phyloP scores from a whole-genome alignment of 1,140 invertebrate species.

The Lethocerus indicus region DNA sequence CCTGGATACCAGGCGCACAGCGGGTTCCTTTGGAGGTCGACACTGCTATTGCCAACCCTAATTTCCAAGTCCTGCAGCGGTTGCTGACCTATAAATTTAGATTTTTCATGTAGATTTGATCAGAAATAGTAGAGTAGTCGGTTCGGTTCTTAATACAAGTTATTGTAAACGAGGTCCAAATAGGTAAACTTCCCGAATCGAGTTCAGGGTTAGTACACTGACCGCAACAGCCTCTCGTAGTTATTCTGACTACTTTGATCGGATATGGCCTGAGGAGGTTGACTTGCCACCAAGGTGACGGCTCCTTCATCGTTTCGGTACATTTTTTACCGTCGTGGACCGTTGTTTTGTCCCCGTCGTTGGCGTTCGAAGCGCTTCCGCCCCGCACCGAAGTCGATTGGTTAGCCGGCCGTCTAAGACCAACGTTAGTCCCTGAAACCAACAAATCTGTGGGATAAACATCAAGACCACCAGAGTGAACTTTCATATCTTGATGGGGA shows the following conservation, averaged over 20 bases:
- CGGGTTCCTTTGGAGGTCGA: conserved; percentile 68
- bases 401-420: conserved; percentile 69
- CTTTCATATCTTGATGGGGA: too few relatives aligned
- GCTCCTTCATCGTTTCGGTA: conserved; percentile 73
- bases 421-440: conserved; percentile 62
- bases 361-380: conserved; percentile 62
- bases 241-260: conserved; percentile 66
- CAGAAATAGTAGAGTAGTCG: too few relatives aligned
- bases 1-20: conserved; percentile 86
- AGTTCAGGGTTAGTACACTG: conserved; percentile 21
- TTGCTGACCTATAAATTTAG: conserved; percentile 62
- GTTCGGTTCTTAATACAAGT: too few relatives aligned
- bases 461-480: too few relatives aligned
- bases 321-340: conserved; percentile 74
- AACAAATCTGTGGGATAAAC: neutral
- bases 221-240: conserved; percentile 73
- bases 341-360: conserved; percentile 64
- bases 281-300: conserved; percentile 82
- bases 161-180: too few relatives aligned
- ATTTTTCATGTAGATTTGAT: too few relatives aligned
- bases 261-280: conserved; percentile 68
- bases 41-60: conserved; percentile 75
- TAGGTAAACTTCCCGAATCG: too few relatives aligned
- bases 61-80: conserved; percentile 84
- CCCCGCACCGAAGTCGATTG: conserved; percentile 74